Evolutionary conservation across 1,140 invertebrate genomes (phyloP), one percentile per base, ranked within the genome.

Genomic region (Leptoteleia sp.): DNA sequence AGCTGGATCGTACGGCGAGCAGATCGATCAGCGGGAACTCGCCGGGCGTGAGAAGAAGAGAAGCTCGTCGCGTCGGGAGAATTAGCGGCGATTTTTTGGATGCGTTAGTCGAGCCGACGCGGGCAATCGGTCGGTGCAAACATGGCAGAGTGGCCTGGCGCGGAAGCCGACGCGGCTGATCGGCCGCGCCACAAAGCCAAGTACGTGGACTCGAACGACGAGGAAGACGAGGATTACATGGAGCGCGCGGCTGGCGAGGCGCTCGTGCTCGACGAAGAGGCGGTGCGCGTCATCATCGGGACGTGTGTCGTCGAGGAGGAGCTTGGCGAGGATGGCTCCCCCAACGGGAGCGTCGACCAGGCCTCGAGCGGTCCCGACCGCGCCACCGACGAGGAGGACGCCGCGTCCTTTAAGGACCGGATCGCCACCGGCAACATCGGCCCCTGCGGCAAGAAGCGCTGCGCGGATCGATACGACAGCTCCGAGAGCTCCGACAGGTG

Each of bases 401-500:
- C 68, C 27, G 47, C 47, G 8, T 71, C 84, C 43, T 86, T 82
- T 43, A 84, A 87, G 80, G 83, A 84, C 81, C 83, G 84, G 73
- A 83, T 88, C 67, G 82, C 80, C 71, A 81, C 45, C 61, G 84
- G 83, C 55, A 83, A 88, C 37, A 77, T 84, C 52, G 87, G 87
- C 35, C 83, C 87, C 71, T 93, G 92, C 84, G 92, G 93, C 86
- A 95, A 95, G 91, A 95, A 95, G 89, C 91, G 95, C 89, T 95
- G 94, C 89, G 91, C 94, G 83, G 94, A 96, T 92, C 92, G 94
- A 91, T 95, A 95, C 91, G 95, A 96, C 91, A 95, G 94, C 88
- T 95, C 94, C 81, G 95, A 96, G 90, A 95, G 94, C 86, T 95
- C 94, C 90, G 95, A 96, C 93, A 96, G 95, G 95, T 96, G 88